Percentiles rank a stretch among this genome's conserved stretches.
phyloP scores from a whole-genome alignment of 1,140 invertebrate genomes.

The Zaprionus capensis region DNA sequence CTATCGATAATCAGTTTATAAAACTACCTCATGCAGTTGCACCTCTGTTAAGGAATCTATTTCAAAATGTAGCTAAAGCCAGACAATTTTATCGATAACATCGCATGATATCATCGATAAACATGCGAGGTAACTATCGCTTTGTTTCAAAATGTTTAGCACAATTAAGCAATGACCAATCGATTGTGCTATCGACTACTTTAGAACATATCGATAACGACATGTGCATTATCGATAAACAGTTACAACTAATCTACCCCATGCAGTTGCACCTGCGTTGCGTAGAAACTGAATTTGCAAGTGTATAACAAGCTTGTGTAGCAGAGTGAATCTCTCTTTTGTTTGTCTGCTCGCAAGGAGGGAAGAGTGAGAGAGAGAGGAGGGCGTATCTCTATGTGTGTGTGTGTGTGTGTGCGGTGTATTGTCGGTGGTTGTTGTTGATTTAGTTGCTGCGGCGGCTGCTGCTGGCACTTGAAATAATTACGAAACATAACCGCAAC shows the following conservation, averaged over 20 bases:
- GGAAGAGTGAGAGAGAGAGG: not conserved
- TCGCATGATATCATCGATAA: too few species aligned
- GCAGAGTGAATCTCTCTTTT: conserved; percentile 2
- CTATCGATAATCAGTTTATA: too few species aligned
- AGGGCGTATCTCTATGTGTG: not conserved
- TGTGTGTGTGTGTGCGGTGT: conserved; percentile 6
- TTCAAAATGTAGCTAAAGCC: too few species aligned
- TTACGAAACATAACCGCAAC: conserved; percentile 47
- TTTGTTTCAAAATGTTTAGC: too few species aligned
- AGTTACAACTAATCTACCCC: not conserved
- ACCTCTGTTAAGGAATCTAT: too few species aligned
- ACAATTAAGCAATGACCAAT: too few species aligned
- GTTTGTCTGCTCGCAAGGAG: not conserved
- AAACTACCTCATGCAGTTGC: too few species aligned
- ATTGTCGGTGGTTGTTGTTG: conserved; percentile 29
- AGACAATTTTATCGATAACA: too few species aligned
- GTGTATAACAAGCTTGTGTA: conserved; percentile 12
- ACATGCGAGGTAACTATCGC: too few species aligned
- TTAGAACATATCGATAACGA: not conserved
- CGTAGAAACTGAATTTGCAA: not conserved
- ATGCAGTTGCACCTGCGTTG: not conserved
- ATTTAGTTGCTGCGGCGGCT: conserved; percentile 35
- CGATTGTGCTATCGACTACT: too few species aligned
- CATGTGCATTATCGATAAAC: too few species aligned
- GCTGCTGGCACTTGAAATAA: conserved; percentile 64